Base-by-base conservation (phyloP, 2,797 vertebrate species). In the Cryptoprocta ferox region DNA sequence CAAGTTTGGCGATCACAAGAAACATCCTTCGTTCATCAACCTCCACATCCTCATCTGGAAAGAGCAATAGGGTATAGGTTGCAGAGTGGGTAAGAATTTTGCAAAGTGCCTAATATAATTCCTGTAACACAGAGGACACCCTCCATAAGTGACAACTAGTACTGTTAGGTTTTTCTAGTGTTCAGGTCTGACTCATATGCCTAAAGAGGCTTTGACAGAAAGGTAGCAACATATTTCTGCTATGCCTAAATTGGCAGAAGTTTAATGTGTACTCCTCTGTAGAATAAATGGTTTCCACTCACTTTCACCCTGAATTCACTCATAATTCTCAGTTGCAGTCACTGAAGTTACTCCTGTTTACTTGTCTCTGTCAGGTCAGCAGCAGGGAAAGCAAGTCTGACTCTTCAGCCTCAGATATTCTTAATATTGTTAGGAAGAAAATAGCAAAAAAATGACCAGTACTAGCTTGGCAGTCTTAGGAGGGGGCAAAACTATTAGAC, bases 401-500 rank as follows among this genome's bases (percentile, higher is more conserved):
- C 12, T 93, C 12, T 93, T 94, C 59, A 42, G 39, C 16, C 30
- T 73, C 37, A 81, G 24, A 48, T 42, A 66, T 63, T 91, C n/a
- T 75, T 71, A 56, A 65, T 94, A 65, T 32, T 63, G 10, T 81
- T 86, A 73, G 39, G 30, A 63, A 70, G 66, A 53, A 85, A 87
- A 82, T 1, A n/a, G 73, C 11, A 65, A 61, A 83, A 83, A 73
- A 63, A 78, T 42, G 48, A 76, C 30, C 37, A 48, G 73, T 37
- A 53, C 18, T 9, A 70, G 32, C 1, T 28, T 94, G n/a, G 32
- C 24, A 90, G 68, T 45, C 61, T 97, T 89, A 70, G 37, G 75
- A 91, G 42, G 66, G 87, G 28, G 87, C 45, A 94, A 96, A 97
- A 90, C 35, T 82, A 61, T 97, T 89, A 97, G 89, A 80, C 70